Conservation (phyloP, 2,113 vertebrate species). For the Bubo bubo region DNA sequence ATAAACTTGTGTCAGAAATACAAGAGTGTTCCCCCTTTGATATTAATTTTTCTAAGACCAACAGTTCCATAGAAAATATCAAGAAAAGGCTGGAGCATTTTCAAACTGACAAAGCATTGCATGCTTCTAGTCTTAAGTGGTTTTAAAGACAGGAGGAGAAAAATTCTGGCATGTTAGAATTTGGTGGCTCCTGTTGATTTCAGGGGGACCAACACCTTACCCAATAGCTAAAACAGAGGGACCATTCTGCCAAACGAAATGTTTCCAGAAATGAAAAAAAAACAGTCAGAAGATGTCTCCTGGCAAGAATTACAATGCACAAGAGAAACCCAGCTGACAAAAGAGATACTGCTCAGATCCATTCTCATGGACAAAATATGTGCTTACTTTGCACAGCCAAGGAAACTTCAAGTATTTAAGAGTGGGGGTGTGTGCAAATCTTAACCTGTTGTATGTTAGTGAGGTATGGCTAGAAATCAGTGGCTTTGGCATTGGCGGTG, state of each 20-base stretch:
- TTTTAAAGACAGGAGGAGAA: neutral
- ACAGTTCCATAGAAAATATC: neutral
- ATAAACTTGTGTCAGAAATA: neutral
- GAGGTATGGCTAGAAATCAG: neutral
- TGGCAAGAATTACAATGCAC: constrained; percentile 32
- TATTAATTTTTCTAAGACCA: neutral
- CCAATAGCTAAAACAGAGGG: neutral
- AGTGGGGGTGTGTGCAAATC: neutral
- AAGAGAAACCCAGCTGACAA: constrained; percentile 7
- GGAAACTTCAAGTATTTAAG: neutral
- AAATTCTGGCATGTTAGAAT: neutral
- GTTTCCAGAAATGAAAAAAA: neutral
- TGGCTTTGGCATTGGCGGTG: neutral
- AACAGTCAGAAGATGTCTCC: neutral
- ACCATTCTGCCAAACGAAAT: neutral
- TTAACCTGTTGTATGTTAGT: neutral
- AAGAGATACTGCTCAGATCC: constrained; percentile 6
- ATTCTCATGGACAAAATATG: constrained; percentile 11
- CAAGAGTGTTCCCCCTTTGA: neutral
- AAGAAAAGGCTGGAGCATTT: neutral
- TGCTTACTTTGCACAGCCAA: constrained; percentile 3
- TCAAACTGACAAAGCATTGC: neutral
- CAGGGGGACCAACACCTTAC: neutral
- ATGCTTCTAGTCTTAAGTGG: neutral
- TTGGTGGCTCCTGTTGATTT: neutral